A percentile compares a stretch with the other conserved stretches of the same genome.
Evolutionary conservation across 2,888 invertebrate species (phyloP).

Genomic region (Andrena bucephala): DNA sequence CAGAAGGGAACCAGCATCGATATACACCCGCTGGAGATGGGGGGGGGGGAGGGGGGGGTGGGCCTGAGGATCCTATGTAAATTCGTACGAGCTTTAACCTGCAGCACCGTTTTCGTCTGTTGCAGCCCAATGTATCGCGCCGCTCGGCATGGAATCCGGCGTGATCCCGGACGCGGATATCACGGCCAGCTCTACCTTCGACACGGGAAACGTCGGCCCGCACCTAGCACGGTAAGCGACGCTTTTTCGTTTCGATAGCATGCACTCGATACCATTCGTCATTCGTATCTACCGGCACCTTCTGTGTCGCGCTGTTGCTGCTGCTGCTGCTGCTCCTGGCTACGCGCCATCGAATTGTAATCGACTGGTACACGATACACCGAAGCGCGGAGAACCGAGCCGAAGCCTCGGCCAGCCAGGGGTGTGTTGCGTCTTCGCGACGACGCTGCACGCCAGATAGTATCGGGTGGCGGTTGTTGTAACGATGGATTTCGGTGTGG

Average conservation of each 20-base stretch:
- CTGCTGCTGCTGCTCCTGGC: conserved; percentile 13
- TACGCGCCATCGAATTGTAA: conserved; percentile 39
- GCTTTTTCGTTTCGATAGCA: conserved; percentile 64
- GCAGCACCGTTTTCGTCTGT: conserved; percentile 63
- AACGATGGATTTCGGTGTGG: conserved; percentile 34
- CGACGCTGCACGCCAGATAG: conserved; percentile 7
- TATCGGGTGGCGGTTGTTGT: conserved; percentile 9
- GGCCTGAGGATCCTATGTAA: conserved; percentile 32
- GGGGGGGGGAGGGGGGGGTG: no score
- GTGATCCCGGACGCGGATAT: conserved; percentile 88
- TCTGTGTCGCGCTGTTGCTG: conserved; percentile 45
- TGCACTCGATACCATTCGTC: conserved; percentile 60
- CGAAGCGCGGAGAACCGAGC: neutral
- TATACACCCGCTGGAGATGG: neutral
- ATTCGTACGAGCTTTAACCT: conserved; percentile 45
- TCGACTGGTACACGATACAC: conserved; percentile 24
- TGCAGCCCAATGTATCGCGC: conserved; percentile 87
- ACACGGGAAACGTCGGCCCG: conserved; percentile 88
- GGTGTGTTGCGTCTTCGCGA: conserved; percentile 27
- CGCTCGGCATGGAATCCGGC: conserved; percentile 89
- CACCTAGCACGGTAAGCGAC: conserved; percentile 87
- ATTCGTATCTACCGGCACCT: conserved; percentile 67
- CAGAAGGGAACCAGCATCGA: conserved; percentile 23
- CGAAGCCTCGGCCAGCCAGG: neutral
- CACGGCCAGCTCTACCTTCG: conserved; percentile 88